Conservation (phyloP, 2,113 vertebrate species). For the Promerops cafer region DNA sequence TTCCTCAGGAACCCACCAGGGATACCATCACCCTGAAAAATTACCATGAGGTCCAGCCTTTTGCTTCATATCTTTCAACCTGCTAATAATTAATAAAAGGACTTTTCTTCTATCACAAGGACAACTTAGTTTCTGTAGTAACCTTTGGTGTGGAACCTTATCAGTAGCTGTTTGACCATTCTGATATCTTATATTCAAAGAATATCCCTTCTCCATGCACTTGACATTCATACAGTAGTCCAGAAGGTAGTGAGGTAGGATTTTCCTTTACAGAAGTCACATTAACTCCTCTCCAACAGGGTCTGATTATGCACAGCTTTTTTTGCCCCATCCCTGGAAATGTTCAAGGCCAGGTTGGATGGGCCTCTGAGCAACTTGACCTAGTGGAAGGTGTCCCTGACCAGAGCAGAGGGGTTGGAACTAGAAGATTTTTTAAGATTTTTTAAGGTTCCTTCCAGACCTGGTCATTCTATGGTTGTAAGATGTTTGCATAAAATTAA, state of each 20-base stretch:
- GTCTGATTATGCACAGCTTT: background rate
- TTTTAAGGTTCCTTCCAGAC: background rate
- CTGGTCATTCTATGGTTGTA: no score
- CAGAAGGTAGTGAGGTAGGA: background rate
- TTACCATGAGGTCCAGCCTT: background rate
- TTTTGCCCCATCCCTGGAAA: background rate
- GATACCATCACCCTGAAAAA: background rate
- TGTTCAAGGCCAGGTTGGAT: background rate
- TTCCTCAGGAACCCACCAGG: background rate
- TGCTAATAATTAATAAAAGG: conserved; percentile 4
- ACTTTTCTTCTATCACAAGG: background rate
- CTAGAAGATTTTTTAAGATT: background rate
- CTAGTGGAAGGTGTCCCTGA: background rate
- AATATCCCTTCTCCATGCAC: background rate
- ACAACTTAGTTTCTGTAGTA: background rate
- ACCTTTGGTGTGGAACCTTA: background rate
- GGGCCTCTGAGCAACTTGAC: background rate
- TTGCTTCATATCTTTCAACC: background rate
- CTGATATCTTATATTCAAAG: background rate
- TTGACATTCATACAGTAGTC: background rate
- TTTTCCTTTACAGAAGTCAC: background rate
- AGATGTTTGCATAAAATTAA: background rate
- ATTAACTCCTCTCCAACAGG: background rate
- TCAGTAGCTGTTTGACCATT: conserved; percentile 7
- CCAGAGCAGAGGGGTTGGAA: background rate